Conservation (phyloP, 2,888 invertebrate genomes). For the Cantharis nigra region DNA sequence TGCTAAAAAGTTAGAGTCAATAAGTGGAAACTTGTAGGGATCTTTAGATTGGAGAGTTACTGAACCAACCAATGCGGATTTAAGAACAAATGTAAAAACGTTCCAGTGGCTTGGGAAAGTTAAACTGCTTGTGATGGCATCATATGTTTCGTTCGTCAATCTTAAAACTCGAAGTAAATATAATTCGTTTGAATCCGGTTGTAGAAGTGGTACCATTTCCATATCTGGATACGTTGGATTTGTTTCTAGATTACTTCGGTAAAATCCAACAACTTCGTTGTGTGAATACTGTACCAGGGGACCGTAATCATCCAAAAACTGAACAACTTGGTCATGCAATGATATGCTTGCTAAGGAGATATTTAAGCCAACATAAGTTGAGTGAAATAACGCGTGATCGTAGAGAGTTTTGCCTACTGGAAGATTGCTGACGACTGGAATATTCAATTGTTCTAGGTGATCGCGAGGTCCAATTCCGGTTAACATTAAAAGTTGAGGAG, state of each 20-base stretch:
- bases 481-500: slow-evolving; percentile 42
- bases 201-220: slow-evolving; percentile 35
- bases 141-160: neutral
- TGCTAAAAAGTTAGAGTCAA: neutral
- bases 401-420: slow-evolving; percentile 51
- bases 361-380: slow-evolving; percentile 62
- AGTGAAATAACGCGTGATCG: slow-evolving; percentile 74
- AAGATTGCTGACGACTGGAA: slow-evolving; percentile 37
- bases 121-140: neutral
- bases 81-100: neutral
- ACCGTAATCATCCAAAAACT: slow-evolving; percentile 35
- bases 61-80: neutral
- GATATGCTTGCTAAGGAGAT: slow-evolving; percentile 9
- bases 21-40: neutral
- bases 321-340: slow-evolving; percentile 20
- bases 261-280: slow-evolving; percentile 35
- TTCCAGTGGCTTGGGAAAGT: neutral
- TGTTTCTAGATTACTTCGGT: slow-evolving; percentile 31
- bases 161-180: neutral
- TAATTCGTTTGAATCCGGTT: neutral
- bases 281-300: slow-evolving; percentile 34
- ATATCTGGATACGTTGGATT: slow-evolving; percentile 39
- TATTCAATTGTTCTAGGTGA: slow-evolving; percentile 34
- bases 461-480: slow-evolving; percentile 43
- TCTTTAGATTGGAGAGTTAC: neutral